phyloP scores from a whole-genome alignment of 2,888 invertebrate genomes.

The Oscheius sp. region DNA sequence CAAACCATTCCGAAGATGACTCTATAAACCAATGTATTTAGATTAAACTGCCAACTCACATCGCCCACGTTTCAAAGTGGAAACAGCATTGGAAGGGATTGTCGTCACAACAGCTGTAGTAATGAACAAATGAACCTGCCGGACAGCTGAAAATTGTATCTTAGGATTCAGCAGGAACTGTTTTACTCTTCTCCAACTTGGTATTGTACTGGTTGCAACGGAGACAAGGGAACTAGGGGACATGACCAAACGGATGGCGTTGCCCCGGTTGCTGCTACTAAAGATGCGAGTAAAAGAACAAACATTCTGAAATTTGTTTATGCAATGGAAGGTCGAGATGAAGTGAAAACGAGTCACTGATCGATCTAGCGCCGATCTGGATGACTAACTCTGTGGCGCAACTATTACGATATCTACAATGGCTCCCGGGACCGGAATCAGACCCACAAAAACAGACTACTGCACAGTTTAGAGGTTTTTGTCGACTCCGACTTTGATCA shows the following conservation, averaged over 20 bases:
- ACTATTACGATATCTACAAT: constrained; percentile 30
- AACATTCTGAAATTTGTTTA: background rate
- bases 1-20: constrained; percentile 34
- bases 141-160: constrained; percentile 60
- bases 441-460: constrained; percentile 6
- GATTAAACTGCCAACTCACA: constrained; percentile 48
- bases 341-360: constrained; percentile 33
- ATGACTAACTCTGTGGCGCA: constrained; percentile 19
- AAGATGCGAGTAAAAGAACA: background rate
- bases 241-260: constrained; percentile 62
- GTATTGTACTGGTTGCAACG: constrained; percentile 33
- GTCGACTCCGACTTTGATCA: background rate
- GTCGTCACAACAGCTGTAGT: constrained; percentile 70
- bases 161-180: background rate
- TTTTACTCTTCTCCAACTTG: constrained; percentile 57
- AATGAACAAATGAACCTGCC: constrained; percentile 69
- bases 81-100: constrained; percentile 71
- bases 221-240: constrained; percentile 53
- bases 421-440: constrained; percentile 27
- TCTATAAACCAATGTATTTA: background rate
- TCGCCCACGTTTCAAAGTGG: constrained; percentile 70
- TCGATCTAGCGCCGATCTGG: constrained; percentile 24
- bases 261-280: constrained; percentile 12
- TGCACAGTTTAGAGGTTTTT: background rate
- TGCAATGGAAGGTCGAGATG: background rate